Evolutionary conservation across 2,113 vertebrate species (phyloP).

Genomic region (Copsychus sechellarum): DNA sequence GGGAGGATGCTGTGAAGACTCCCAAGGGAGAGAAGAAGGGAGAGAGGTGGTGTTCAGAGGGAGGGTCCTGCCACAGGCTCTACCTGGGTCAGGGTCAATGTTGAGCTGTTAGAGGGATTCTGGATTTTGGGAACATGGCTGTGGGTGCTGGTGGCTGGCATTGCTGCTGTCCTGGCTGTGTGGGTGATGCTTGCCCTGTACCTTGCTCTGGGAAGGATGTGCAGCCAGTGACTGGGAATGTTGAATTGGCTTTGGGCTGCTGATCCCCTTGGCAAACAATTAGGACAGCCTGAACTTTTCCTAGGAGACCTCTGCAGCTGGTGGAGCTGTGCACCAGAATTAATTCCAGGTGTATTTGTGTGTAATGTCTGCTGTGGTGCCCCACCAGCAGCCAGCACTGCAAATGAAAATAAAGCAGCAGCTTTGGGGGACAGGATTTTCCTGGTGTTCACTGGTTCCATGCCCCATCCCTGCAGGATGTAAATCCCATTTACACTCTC

Average conservation of each 20-base stretch:
- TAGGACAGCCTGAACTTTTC: background rate
- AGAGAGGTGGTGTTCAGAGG: background rate
- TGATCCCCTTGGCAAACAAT: background rate
- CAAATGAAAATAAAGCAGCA: background rate
- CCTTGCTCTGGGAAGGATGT: background rate
- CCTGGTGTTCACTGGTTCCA: rapidly evolving
- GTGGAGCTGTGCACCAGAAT: background rate
- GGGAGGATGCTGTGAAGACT: background rate
- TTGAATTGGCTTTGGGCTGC: background rate
- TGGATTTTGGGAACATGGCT: background rate
- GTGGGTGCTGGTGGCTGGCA: background rate
- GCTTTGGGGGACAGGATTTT: background rate
- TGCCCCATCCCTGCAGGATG: rapidly evolving
- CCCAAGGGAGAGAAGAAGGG: background rate
- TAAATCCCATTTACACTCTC: background rate
- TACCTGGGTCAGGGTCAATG: rapidly evolving
- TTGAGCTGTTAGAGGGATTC: background rate
- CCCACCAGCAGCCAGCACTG: background rate
- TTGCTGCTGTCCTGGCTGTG: background rate
- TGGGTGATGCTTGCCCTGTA: background rate
- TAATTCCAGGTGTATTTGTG: background rate
- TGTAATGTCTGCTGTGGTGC: background rate
- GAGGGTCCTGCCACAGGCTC: background rate
- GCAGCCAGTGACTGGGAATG: background rate
- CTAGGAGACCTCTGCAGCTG: background rate